Percentiles rank a stretch among this genome's conserved stretches.
Conservation (phyloP, 2,113 vertebrate species). For the Microtus montanus region DNA sequence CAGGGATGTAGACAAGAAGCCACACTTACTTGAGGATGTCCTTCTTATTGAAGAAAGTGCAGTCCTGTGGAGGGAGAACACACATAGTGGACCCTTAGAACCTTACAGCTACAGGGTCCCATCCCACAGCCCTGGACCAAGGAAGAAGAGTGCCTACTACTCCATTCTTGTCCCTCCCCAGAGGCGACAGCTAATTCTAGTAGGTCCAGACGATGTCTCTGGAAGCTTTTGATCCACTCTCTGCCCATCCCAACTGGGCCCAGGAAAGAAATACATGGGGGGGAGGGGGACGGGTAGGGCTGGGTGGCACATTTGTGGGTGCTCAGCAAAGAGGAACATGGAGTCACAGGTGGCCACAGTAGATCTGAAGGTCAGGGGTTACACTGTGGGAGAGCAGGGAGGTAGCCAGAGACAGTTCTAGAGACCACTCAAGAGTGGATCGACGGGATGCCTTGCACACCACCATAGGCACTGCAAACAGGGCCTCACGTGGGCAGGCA, state of each 20-base stretch:
- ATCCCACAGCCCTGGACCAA: background rate
- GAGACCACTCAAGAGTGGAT: background rate
- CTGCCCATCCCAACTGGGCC: background rate
- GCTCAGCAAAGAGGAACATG: too few species aligned
- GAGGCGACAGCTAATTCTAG: accelerated
- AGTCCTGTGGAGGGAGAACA: conserved; percentile 90
- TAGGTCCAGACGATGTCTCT: background rate
- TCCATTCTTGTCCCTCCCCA: too few species aligned
- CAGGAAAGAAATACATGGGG: background rate
- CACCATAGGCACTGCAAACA: background rate
- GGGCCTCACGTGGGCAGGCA: accelerated
- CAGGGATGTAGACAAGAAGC: background rate
- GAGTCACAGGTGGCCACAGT: background rate
- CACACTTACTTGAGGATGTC: conserved; percentile 97
- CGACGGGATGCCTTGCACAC: accelerated
- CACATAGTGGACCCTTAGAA: background rate
- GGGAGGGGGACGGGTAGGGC: background rate
- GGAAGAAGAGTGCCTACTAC: accelerated
- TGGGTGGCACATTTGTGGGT: accelerated
- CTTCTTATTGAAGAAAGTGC: conserved; percentile 98
- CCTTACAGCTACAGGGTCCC: background rate
- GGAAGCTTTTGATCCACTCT: background rate
- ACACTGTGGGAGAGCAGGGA: background rate
- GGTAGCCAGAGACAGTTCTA: background rate
- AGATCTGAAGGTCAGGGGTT: background rate